Evolutionary conservation across 2,797 vertebrate species (phyloP).

Genomic region (Spea hammondii): DNA sequence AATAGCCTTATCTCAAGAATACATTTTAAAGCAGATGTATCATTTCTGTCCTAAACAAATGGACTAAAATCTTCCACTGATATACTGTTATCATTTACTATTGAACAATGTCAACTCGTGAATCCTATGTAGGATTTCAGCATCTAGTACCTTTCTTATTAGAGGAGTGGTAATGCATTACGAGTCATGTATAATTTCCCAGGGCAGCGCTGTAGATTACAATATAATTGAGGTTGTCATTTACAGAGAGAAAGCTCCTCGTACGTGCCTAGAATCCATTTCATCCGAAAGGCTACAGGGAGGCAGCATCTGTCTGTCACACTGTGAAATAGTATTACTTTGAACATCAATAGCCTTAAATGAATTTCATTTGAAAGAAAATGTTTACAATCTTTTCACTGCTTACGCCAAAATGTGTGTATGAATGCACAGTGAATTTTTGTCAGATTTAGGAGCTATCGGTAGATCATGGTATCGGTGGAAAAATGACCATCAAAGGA

Average conservation of each 20-base stretch:
- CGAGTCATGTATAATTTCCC: conserved; percentile 43
- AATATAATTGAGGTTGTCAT: conserved; percentile 47
- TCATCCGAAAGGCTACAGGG: conserved; percentile 12
- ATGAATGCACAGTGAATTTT: neutral
- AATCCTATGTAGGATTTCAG: neutral
- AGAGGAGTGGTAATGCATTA: conserved; percentile 12
- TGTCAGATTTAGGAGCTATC: neutral
- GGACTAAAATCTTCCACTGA: too few species aligned
- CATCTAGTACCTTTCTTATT: conserved; percentile 14
- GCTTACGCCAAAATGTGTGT: neutral
- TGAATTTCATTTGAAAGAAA: neutral
- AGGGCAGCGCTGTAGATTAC: conserved; percentile 34
- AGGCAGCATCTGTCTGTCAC: neutral
- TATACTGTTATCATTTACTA: neutral
- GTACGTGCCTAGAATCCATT: conserved; percentile 21
- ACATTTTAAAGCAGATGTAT: too few species aligned
- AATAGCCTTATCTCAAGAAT: too few species aligned
- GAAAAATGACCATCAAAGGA: too few species aligned
- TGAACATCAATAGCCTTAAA: neutral
- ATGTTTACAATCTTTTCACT: neutral
- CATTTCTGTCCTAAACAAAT: too few species aligned
- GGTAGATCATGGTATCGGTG: too few species aligned
- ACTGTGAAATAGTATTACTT: conserved; percentile 14
- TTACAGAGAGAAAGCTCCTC: conserved; percentile 33
- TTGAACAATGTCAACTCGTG: neutral